These are phyloP conservation scores for Cataglyphis altisquamis DNA, from an alignment of 2,888 invertebrate genomes.

Conservation along the genomic window DNA sequence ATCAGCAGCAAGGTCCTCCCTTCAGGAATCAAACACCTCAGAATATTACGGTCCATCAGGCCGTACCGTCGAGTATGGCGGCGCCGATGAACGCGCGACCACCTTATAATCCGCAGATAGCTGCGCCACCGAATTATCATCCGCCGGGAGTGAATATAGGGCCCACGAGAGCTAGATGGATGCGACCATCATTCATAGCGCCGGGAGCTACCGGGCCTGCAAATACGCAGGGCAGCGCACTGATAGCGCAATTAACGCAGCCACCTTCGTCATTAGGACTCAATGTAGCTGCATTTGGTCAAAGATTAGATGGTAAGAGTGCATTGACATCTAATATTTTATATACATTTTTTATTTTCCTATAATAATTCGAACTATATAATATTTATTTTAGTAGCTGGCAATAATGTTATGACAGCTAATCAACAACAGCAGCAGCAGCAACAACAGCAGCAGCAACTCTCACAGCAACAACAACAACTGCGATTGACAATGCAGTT, in stretches of 20 bases:
- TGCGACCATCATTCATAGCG: slow-evolving; percentile 82
- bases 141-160: slow-evolving; percentile 77
- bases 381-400: slow-evolving; percentile 65
- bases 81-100: slow-evolving; percentile 82
- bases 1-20: slow-evolving; percentile 84
- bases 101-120: slow-evolving; percentile 84
- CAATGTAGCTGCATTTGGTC: slow-evolving; percentile 86
- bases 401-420: slow-evolving; percentile 81
- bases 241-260: slow-evolving; percentile 88
- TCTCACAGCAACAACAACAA: slow-evolving; percentile 77
- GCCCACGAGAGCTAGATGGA: slow-evolving; percentile 78
- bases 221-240: slow-evolving; percentile 87
- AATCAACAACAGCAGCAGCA: slow-evolving; percentile 86
- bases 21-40: slow-evolving; percentile 80
- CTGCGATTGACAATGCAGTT: slow-evolving; percentile 76
- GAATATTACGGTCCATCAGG: slow-evolving; percentile 84
- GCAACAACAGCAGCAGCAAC: slow-evolving; percentile 85
- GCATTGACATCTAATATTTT: not conserved
- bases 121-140: slow-evolving; percentile 87
- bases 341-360: not conserved
- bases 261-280: slow-evolving; percentile 87
- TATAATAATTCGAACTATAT: not conserved
- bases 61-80: slow-evolving; percentile 78
- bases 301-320: slow-evolving; percentile 85
- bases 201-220: slow-evolving; percentile 77